phyloP scores from a whole-genome alignment of 2,797 vertebrate species.

The Crenuchus spilurus region DNA sequence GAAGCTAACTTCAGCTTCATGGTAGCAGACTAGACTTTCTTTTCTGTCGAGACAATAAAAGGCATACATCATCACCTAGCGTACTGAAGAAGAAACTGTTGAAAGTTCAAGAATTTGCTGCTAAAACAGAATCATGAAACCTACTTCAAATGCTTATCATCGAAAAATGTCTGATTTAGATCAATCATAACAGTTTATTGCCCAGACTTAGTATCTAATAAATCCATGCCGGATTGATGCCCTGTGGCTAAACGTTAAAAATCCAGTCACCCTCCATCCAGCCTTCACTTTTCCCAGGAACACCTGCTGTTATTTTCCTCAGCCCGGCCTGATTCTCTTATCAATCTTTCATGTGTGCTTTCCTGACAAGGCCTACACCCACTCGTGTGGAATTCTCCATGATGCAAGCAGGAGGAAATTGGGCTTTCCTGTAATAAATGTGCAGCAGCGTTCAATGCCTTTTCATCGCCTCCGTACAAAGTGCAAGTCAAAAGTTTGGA shows the following conservation, averaged over 20 bases:
- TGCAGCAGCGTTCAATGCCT: neutral
- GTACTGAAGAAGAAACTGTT: no score
- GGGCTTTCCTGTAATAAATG: constrained; percentile 22
- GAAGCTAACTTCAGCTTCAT: no score
- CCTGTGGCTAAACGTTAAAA: neutral
- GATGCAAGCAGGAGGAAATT: constrained; percentile 39
- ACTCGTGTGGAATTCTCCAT: constrained; percentile 4
- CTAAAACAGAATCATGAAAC: no score
- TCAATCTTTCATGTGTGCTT: constrained; percentile 47
- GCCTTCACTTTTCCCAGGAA: neutral
- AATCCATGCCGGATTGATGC: neutral
- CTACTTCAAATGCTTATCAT: no score
- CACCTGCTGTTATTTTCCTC: neutral
- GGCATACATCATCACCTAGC: neutral
- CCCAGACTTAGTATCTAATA: neutral
- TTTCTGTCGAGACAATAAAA: no score
- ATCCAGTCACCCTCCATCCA: neutral
- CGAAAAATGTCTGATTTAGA: no score
- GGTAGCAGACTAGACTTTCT: no score
- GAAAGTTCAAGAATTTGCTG: no score
- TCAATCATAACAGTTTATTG: neutral
- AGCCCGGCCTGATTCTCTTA: constrained; percentile 19
- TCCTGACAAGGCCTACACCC: constrained; percentile 18
- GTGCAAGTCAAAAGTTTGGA: neutral
- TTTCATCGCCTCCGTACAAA: neutral